Evolutionary conservation across 2,113 vertebrate genomes (phyloP).

Genomic region (Bucco capensis): DNA sequence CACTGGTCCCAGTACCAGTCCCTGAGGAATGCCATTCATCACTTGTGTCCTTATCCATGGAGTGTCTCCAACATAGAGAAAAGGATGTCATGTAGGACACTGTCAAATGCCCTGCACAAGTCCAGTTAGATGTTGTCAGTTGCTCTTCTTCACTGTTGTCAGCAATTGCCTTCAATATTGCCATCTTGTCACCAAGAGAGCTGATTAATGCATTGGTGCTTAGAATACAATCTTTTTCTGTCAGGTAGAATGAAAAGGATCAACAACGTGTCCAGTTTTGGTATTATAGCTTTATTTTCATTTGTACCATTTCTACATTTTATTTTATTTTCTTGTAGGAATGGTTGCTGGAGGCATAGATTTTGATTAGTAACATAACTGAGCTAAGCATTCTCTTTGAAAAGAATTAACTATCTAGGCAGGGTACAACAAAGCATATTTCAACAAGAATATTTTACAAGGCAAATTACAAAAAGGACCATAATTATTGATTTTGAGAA

Average conservation of each 20-base stretch:
- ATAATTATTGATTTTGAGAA: conserved; percentile 36
- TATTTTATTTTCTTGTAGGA: background rate
- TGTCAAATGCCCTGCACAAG: background rate
- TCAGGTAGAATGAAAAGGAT: background rate
- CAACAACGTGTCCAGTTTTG: background rate
- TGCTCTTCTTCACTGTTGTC: background rate
- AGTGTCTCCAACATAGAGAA: background rate
- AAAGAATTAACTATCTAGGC: conserved; percentile 43
- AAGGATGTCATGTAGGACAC: background rate
- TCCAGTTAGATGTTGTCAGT: background rate
- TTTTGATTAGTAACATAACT: conserved; percentile 48
- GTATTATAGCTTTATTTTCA: background rate
- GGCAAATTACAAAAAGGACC: conserved; percentile 26
- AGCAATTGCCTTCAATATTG: background rate
- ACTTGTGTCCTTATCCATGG: background rate
- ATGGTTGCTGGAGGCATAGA: background rate
- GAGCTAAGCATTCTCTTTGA: conserved; percentile 20
- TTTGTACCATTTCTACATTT: background rate
- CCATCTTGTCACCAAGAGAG: background rate
- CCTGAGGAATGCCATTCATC: background rate
- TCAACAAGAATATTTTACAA: conserved; percentile 46
- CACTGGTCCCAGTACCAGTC: background rate
- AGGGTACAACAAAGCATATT: conserved; percentile 29
- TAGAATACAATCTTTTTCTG: background rate
- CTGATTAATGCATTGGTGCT: background rate